A percentile compares a stretch with the other conserved stretches of the same genome.
These are phyloP conservation scores for Sitophilus oryzae DNA, from an alignment of 1,140 invertebrate species.

Conservation along the genomic window DNA sequence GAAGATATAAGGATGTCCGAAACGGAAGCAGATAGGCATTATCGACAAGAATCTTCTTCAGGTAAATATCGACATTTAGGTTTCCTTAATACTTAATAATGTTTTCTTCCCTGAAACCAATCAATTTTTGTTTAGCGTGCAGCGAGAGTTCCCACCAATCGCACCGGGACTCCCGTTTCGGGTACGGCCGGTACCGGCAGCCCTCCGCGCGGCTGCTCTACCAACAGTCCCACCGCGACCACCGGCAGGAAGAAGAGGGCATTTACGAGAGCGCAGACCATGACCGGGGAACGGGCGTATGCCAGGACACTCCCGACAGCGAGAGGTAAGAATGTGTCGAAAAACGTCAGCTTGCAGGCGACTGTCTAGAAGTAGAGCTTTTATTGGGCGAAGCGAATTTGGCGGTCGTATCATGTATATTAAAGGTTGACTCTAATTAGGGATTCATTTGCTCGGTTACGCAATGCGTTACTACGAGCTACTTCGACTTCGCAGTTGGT, in stretches of 20 bases:
- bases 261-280: conserved; percentile 80
- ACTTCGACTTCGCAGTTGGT: too few species aligned
- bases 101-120: too few species aligned
- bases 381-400: too few species aligned
- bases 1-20: conserved; percentile 90
- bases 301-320: conserved; percentile 73
- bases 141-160: conserved; percentile 58
- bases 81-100: too few species aligned
- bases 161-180: conserved; percentile 63
- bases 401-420: too few species aligned
- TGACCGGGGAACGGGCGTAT: conserved; percentile 52
- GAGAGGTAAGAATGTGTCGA: conserved; percentile 75
- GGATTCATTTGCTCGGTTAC: too few species aligned
- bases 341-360: too few species aligned
- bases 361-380: too few species aligned
- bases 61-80: background rate
- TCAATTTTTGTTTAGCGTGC: too few species aligned
- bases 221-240: conserved; percentile 49
- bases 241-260: conserved; percentile 69
- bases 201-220: conserved; percentile 57
- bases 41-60: conserved; percentile 71
- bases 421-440: too few species aligned
- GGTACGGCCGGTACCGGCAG: conserved; percentile 73
- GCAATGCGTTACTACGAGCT: too few species aligned
- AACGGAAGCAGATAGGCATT: conserved; percentile 70